Evolutionary conservation across 2,888 invertebrate genomes (phyloP).

Genomic region (Resseliella maxima): DNA sequence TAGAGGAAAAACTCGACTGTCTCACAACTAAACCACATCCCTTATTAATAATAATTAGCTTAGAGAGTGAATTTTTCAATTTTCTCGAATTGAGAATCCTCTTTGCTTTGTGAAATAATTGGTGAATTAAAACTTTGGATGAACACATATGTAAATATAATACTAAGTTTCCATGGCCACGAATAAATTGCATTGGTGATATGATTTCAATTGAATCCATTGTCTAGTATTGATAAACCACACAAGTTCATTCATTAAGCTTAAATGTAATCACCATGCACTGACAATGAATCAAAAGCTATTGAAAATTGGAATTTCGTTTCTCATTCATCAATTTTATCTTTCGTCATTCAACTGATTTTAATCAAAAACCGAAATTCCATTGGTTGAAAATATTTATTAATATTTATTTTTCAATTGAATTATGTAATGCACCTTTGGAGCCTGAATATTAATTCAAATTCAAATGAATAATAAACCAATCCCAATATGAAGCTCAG

Average conservation of each 20-base stretch:
- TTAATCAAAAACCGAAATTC: not conserved
- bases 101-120: no score
- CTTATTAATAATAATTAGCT: no score
- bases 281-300: not conserved
- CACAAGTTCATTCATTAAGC: not conserved
- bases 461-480: no score
- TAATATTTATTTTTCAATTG: not conserved
- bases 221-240: conserved; percentile 3
- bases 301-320: not conserved
- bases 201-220: not conserved
- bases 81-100: no score
- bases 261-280: not conserved
- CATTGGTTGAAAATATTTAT: not conserved
- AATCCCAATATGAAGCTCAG: no score
- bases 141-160: no score
- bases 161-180: no score
- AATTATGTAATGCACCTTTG: not conserved
- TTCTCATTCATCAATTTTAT: not conserved
- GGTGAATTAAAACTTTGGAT: no score
- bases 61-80: no score
- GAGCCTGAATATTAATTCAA: no score
- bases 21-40: no score
- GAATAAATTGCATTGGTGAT: not conserved
- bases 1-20: no score
- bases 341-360: not conserved